A percentile compares a stretch with the other conserved stretches of the same genome.
Evolutionary conservation across 2,888 invertebrate species (phyloP).

Genomic region (Sepiola atlantica): DNA sequence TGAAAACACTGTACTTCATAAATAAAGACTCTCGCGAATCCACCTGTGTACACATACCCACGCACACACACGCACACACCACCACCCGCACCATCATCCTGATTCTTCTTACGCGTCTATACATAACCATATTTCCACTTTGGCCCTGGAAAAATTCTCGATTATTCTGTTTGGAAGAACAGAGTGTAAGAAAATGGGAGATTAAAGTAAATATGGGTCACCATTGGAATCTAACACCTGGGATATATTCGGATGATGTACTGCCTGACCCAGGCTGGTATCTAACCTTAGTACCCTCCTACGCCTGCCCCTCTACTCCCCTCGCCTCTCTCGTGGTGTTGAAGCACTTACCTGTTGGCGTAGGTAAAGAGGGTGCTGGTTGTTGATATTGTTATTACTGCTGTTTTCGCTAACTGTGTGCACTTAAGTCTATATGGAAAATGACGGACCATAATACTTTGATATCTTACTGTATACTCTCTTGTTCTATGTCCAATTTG

Average conservation of each 20-base stretch:
- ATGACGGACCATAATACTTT: background rate
- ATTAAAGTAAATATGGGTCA: background rate
- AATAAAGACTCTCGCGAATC: background rate
- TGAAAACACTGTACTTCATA: background rate
- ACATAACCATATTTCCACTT: background rate
- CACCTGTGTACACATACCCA: background rate
- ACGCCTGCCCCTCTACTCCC: background rate
- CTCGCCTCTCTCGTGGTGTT: background rate
- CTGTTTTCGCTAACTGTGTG: background rate
- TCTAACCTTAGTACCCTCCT: background rate
- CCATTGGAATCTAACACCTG: background rate
- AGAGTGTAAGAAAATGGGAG: background rate
- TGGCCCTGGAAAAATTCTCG: background rate
- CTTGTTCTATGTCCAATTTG: background rate
- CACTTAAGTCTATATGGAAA: background rate
- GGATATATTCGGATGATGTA: slow-evolving; percentile 32
- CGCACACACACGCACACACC: background rate
- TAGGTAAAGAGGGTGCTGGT: background rate
- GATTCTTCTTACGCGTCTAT: background rate
- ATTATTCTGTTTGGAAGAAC: background rate
- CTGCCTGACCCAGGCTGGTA: slow-evolving; percentile 5
- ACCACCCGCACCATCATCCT: background rate
- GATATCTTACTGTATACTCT: background rate
- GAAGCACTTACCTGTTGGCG: background rate
- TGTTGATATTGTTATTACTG: background rate